These are phyloP conservation scores for Hypomecis punctinalis DNA, from an alignment of 2,888 invertebrate species.

Conservation along the genomic window DNA sequence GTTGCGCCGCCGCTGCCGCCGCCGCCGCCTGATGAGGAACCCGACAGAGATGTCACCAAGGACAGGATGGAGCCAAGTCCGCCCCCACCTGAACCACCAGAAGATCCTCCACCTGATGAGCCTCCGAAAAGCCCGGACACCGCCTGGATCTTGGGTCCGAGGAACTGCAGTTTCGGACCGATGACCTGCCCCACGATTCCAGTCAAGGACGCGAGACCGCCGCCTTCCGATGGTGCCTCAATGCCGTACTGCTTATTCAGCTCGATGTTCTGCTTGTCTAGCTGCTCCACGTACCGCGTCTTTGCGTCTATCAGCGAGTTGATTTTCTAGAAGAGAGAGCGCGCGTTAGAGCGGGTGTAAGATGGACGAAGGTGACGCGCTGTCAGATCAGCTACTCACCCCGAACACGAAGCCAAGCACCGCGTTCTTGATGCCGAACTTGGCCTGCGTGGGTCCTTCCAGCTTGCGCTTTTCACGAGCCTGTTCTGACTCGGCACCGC, in stretches of 20 bases:
- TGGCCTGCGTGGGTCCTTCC: conserved; percentile 86
- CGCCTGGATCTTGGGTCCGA: conserved; percentile 87
- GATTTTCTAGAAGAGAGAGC: conserved; percentile 88
- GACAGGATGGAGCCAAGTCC: conserved; percentile 79
- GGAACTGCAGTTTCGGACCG: conserved; percentile 88
- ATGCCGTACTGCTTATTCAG: conserved; percentile 91
- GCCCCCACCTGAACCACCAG: conserved; percentile 74
- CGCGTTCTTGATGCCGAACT: conserved; percentile 91
- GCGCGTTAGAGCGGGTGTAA: conserved; percentile 34
- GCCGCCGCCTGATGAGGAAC: conserved; percentile 76
- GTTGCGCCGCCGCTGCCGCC: conserved; percentile 64
- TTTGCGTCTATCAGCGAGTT: conserved; percentile 93
- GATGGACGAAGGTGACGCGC: neutral
- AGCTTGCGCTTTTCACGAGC: conserved; percentile 90
- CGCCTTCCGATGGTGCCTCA: conserved; percentile 86
- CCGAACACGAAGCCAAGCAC: conserved; percentile 93
- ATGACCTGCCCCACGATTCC: conserved; percentile 89
- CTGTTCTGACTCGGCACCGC: conserved; percentile 83
- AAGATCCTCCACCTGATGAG: conserved; percentile 77
- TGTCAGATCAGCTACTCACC: conserved; percentile 81
- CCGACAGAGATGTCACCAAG: conserved; percentile 77
- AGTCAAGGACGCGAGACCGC: conserved; percentile 86
- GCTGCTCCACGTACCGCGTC: conserved; percentile 87
- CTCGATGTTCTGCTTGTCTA: conserved; percentile 90
- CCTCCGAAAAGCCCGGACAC: conserved; percentile 84